Evolutionary conservation across 2,113 vertebrate species (phyloP).

Genomic region (Atlantisia rogersi): DNA sequence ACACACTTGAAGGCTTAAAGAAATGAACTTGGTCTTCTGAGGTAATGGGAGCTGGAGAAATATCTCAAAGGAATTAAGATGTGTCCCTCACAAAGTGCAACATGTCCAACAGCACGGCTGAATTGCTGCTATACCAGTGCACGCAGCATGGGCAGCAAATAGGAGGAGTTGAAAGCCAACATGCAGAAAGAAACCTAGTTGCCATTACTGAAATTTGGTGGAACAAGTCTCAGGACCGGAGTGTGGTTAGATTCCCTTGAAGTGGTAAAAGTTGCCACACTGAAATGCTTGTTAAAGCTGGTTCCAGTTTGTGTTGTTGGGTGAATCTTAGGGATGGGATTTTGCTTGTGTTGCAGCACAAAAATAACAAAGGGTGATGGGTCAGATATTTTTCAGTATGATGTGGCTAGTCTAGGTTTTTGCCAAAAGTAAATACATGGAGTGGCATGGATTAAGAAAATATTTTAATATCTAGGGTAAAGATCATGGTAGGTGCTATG

Average conservation of each 20-base stretch:
- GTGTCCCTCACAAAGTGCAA: background rate
- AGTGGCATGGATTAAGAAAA: background rate
- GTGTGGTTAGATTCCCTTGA: background rate
- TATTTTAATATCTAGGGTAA: background rate
- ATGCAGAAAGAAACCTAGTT: background rate
- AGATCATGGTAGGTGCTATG: background rate
- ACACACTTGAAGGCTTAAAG: background rate
- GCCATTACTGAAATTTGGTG: background rate
- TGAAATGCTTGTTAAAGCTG: background rate
- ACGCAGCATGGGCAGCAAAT: background rate
- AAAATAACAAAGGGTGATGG: background rate
- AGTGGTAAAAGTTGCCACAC: background rate
- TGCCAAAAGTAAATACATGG: background rate
- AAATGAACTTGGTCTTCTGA: background rate
- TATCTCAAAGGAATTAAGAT: background rate
- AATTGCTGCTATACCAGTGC: background rate
- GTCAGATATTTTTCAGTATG: background rate
- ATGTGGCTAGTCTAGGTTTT: background rate
- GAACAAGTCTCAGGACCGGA: background rate
- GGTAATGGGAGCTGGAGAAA: background rate
- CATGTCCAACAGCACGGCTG: background rate
- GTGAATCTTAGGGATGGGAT: background rate
- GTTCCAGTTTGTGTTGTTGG: background rate
- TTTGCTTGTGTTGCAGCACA: background rate
- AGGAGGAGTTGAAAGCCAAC: background rate